Evolutionary conservation across 2,113 vertebrate genomes (phyloP).

Genomic region (Syngnathus floridae): DNA sequence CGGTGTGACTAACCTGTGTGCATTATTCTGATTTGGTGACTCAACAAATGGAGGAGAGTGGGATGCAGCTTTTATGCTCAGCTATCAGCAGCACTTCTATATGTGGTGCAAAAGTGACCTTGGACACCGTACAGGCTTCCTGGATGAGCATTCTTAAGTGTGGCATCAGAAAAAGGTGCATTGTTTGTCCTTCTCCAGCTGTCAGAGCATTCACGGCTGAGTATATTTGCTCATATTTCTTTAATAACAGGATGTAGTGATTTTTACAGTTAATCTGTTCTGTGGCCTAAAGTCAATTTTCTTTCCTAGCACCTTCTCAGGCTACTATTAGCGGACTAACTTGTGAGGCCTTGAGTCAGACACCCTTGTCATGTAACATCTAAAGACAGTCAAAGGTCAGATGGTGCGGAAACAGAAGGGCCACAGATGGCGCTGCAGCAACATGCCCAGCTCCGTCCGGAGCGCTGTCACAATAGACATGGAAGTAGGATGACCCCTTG

Average conservation of each 20-base stretch:
- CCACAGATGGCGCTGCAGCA: conserved; percentile 62
- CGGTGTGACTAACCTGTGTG: conserved; percentile 20
- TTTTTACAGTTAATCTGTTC: conserved; percentile 13
- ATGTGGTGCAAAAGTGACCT: too few species aligned
- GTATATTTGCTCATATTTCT: conserved; percentile 40
- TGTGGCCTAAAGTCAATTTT: conserved; percentile 19
- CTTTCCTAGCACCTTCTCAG: conserved; percentile 10
- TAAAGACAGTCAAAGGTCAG: conserved; percentile 69
- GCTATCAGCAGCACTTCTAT: conserved; percentile 10
- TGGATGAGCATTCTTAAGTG: conserved; percentile 13
- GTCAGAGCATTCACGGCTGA: conserved; percentile 56
- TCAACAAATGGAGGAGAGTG: conserved; percentile 23
- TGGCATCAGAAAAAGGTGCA: conserved; percentile 64
- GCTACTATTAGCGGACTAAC: conserved; percentile 5
- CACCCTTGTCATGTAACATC: conserved; percentile 62
- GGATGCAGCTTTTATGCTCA: conserved; percentile 29
- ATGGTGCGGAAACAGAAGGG: conserved; percentile 58
- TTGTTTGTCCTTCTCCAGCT: conserved; percentile 60
- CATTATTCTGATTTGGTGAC: conserved; percentile 21
- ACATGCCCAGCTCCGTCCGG: conserved; percentile 35
- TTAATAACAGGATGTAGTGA: not conserved
- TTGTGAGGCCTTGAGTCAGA: conserved; percentile 32
- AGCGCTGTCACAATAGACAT: conserved; percentile 51
- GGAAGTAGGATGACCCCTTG: conserved; percentile 13
- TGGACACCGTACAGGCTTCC: too few species aligned